Conservation (phyloP, 1,140 invertebrate species). For the Drosophila repleta region DNA sequence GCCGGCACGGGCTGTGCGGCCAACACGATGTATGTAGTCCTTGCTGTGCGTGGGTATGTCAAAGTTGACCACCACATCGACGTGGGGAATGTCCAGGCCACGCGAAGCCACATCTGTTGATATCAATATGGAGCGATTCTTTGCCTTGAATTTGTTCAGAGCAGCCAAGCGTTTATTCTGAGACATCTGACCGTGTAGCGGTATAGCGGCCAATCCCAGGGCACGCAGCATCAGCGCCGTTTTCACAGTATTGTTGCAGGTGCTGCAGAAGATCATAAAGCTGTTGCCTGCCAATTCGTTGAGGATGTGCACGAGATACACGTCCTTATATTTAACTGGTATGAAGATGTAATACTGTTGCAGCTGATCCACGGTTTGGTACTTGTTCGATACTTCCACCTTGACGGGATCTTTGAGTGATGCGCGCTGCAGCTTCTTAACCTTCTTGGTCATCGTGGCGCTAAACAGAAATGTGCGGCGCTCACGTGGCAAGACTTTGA, state of each 20-base stretch:
- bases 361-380: slow-evolving; percentile 98
- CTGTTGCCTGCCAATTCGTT: slow-evolving; percentile 98
- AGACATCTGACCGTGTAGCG: slow-evolving; percentile 98
- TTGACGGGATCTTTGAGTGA: slow-evolving; percentile 96
- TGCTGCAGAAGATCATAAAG: slow-evolving; percentile 98
- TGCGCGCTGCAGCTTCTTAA: slow-evolving; percentile 97
- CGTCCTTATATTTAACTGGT: slow-evolving; percentile 98
- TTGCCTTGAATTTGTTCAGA: slow-evolving; percentile 96
- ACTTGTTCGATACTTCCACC: slow-evolving; percentile 98
- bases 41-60: slow-evolving; percentile 96
- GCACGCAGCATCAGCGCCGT: slow-evolving; percentile 94
- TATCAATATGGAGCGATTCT: slow-evolving; percentile 94
- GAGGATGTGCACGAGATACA: slow-evolving; percentile 97
- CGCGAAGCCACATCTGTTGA: slow-evolving; percentile 99
- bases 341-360: slow-evolving; percentile 98
- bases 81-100: slow-evolving; percentile 98
- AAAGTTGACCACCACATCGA: slow-evolving; percentile 98
- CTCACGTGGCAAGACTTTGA: slow-evolving; percentile 95
- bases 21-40: slow-evolving; percentile 95
- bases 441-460: slow-evolving; percentile 99
- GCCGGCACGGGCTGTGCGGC: slow-evolving; percentile 97
- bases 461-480: slow-evolving; percentile 96
- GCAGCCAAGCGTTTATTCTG: slow-evolving; percentile 96
- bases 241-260: slow-evolving; percentile 95
- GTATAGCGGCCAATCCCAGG: slow-evolving; percentile 95